Percentiles rank a stretch among this genome's conserved stretches.
Conservation (phyloP, 2,113 vertebrate species). For the Pomatorhinus ruficollis region DNA sequence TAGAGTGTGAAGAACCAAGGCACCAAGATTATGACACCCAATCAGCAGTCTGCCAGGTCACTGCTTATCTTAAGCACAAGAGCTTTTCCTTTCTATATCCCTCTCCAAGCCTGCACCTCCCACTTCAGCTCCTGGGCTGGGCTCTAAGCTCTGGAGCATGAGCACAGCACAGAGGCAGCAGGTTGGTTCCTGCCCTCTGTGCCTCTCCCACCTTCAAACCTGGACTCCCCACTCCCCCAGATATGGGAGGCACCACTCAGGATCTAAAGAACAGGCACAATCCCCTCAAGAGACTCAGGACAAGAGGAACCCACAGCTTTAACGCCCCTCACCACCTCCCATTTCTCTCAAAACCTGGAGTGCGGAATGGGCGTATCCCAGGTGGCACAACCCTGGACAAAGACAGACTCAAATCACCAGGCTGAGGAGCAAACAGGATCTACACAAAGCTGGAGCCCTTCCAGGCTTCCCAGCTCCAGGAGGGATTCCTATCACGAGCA, state of each 20-base stretch:
- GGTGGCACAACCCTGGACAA: background rate
- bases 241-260: background rate
- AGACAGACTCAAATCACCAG: background rate
- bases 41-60: background rate
- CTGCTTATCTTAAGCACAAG: background rate
- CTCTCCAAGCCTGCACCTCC: background rate
- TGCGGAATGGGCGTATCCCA: fast-evolving
- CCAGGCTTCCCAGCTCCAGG: slow-evolving; percentile 22
- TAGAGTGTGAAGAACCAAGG: background rate
- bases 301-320: background rate
- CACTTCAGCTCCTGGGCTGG: background rate
- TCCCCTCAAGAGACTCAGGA: background rate
- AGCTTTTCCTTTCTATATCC: background rate
- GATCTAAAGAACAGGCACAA: background rate
- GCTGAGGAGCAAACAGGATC: background rate
- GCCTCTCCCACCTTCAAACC: background rate
- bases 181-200: background rate
- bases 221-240: background rate
- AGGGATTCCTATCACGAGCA: slow-evolving; percentile 46
- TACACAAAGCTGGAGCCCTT: slow-evolving; percentile 21
- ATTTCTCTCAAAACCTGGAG: background rate
- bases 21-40: background rate
- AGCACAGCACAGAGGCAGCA: background rate
- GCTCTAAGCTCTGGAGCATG: background rate
- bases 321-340: background rate